Percentiles rank a stretch among this genome's conserved stretches.
Conservation (phyloP, 2,888 invertebrate genomes). For the Protophormia terraenovae region DNA sequence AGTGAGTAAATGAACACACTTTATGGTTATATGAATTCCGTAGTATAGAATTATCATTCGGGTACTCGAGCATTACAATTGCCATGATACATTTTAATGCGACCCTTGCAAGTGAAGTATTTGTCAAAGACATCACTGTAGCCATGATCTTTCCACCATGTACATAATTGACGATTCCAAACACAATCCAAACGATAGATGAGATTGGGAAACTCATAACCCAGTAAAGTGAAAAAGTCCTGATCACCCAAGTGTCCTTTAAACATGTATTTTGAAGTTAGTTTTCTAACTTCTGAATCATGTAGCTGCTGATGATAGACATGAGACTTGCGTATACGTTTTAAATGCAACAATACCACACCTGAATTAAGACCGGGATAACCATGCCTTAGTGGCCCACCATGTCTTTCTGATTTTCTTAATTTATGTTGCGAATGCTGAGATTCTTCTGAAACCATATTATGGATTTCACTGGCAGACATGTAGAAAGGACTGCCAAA, state of each 20-base stretch:
- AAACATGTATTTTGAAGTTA: constrained; percentile 85
- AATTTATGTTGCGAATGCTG: constrained; percentile 67
- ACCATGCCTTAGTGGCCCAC: constrained; percentile 81
- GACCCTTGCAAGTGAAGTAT: constrained; percentile 87
- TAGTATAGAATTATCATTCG: constrained; percentile 73
- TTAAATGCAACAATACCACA: constrained; percentile 87
- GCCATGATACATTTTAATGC: constrained; percentile 87
- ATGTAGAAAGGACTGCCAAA: constrained; percentile 82
- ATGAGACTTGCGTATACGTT: constrained; percentile 85
- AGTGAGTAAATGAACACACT: constrained; percentile 50
- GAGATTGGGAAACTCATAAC: constrained; percentile 86
- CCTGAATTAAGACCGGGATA: constrained; percentile 92
- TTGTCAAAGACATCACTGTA: constrained; percentile 87
- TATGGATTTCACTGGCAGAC: constrained; percentile 66
- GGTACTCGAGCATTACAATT: constrained; percentile 89
- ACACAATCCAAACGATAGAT: constrained; percentile 88
- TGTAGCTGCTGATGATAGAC: constrained; percentile 84
- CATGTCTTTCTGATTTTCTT: constrained; percentile 69
- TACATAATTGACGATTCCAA: constrained; percentile 91
- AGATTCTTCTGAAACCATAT: constrained; percentile 55
- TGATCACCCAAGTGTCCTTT: constrained; percentile 91
- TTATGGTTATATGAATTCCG: background rate
- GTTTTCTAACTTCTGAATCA: constrained; percentile 82
- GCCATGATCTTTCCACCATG: constrained; percentile 90
- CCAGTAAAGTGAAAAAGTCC: constrained; percentile 89